phyloP scores from a whole-genome alignment of 2,113 vertebrate species.

The Pavo muticus region DNA sequence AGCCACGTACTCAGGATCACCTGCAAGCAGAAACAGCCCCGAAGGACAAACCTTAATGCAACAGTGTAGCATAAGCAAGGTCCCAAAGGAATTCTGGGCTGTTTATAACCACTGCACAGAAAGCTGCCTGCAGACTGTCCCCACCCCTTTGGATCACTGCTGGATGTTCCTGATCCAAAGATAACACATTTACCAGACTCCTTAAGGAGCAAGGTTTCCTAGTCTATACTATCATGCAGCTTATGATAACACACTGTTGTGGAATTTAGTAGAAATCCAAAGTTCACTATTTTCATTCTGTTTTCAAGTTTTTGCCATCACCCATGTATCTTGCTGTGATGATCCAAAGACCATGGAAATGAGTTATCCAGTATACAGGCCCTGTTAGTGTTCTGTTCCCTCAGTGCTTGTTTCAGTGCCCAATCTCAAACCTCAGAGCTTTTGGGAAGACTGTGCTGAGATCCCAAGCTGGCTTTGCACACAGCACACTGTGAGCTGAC shows the following conservation, averaged over 20 bases:
- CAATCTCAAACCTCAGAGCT: neutral
- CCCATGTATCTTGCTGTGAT: neutral
- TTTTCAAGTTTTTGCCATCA: neutral
- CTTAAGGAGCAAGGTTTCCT: neutral
- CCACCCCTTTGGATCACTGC: neutral
- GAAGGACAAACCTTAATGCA: neutral
- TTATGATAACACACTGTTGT: neutral
- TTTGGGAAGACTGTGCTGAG: neutral
- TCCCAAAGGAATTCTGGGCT: neutral
- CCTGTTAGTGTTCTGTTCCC: neutral
- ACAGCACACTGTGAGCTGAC: neutral
- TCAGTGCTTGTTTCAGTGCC: neutral
- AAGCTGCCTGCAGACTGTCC: neutral
- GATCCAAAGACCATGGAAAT: neutral
- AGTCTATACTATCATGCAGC: neutral
- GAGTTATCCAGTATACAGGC: neutral
- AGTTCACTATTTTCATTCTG: neutral
- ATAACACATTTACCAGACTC: neutral
- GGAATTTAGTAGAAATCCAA: neutral
- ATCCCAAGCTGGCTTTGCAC: neutral
- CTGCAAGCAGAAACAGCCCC: conserved; percentile 70
- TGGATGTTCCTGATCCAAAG: neutral
- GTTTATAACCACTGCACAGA: neutral
- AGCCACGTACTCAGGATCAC: conserved; percentile 88
- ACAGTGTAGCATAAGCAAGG: neutral